phyloP scores from a whole-genome alignment of 1,140 invertebrate species.

The Calliopsis andreniformis region DNA sequence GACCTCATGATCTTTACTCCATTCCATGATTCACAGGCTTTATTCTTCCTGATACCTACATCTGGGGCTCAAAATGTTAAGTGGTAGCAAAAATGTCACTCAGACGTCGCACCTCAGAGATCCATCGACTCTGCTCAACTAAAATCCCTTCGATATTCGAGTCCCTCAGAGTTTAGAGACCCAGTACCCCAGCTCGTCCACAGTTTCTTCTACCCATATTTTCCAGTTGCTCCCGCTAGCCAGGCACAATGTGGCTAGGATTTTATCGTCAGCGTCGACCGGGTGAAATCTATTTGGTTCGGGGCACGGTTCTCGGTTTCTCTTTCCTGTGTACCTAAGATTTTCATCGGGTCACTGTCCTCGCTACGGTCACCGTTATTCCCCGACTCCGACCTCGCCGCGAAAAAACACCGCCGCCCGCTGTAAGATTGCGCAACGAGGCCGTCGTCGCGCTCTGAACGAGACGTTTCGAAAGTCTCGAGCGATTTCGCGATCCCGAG shows the following conservation, averaged over 20 bases:
- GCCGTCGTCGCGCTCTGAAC: too few relatives aligned
- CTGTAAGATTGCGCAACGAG: constrained; percentile 1
- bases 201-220: too few relatives aligned
- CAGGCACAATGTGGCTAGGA: constrained; percentile 30
- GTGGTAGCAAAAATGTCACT: not conserved
- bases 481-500: too few relatives aligned
- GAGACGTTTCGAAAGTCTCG: too few relatives aligned
- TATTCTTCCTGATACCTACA: too few relatives aligned
- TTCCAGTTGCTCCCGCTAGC: not conserved
- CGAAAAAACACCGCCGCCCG: constrained; percentile 52
- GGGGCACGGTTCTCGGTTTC: constrained; percentile 54
- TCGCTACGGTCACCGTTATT: constrained; percentile 61
- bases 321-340: constrained; percentile 62
- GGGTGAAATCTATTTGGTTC: constrained; percentile 64
- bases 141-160: not conserved
- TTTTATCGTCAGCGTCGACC: constrained; percentile 47
- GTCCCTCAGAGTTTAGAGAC: constrained; percentile 5
- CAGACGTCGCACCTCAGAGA: too few relatives aligned
- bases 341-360: constrained; percentile 70
- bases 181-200: too few relatives aligned
- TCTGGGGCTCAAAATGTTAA: too few relatives aligned
- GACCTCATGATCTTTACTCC: too few relatives aligned
- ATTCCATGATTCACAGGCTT: too few relatives aligned
- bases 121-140: not conserved
- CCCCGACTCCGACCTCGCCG: constrained; percentile 57